Base-by-base conservation (phyloP, 2,797 vertebrate genomes). In the Sternarchorhynchus goeldii region DNA sequence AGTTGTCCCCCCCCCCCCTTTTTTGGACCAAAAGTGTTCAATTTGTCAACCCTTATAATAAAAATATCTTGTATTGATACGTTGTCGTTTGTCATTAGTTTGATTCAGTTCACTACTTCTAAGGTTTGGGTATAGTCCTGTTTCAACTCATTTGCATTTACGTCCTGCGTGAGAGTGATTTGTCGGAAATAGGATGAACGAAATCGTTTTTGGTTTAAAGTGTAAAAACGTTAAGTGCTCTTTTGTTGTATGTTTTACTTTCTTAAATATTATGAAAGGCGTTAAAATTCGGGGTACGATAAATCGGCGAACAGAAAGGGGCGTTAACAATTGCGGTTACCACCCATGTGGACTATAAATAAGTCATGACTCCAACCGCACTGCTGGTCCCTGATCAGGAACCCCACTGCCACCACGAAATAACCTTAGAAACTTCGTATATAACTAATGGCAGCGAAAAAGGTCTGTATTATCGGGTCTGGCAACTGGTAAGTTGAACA, bases 1-100 rank as follows among this genome's bases (percentile, higher is more conserved):
- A 71, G 50, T 83, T 66, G 72, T 2, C 31, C 60, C 68, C 36
- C 68, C 50, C 65, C 34, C 17, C 41, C 56, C 59, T 65, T 0
- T 57, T 73, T 59, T 92, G 92, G 92, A 93, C 93, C 92, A 93
- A 94, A 92, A 88, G 85, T 92, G 91, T 93, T 95, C 93, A 94
- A 91, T 92, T 93, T 91, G 93, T 94, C 92, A 90, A 80, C 88
- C 92, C 69, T 92, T 97, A 96, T 96, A 99, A 97, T 99, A 99
- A 98, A 99, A 95, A 86, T 84, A 90, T 87, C 87, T 92, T 89
- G 88, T 92, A 90, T 84, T 78, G 67, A 84, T 77, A 72, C 41
- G 20, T 20, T 68, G 20, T 57, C 36, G 32, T 34, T 3, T 32
- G 31, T 69, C 31, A 5, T 21, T 65, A 16, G 32, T 12, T 50